phyloP scores from a whole-genome alignment of 2,888 invertebrate species.

The Polietes domitor region DNA sequence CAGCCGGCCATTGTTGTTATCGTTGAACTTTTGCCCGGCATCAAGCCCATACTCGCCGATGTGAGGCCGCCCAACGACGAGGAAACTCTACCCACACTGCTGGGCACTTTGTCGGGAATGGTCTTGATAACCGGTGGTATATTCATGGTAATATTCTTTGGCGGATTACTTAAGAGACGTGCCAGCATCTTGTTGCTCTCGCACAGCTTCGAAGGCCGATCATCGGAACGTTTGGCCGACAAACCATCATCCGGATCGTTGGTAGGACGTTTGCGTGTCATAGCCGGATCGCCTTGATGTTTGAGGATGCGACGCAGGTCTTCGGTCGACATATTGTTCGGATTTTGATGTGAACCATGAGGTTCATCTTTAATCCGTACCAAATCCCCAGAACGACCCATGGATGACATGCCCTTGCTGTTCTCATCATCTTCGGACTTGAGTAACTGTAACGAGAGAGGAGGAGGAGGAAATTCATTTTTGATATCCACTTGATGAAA shows the following conservation, averaged over 20 bases:
- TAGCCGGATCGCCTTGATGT: slow-evolving; percentile 80
- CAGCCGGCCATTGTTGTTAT: slow-evolving; percentile 69
- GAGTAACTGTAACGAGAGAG: slow-evolving; percentile 84
- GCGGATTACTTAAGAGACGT: slow-evolving; percentile 89
- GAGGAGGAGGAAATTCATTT: not conserved
- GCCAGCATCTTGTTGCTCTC: slow-evolving; percentile 93
- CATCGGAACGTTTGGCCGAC: slow-evolving; percentile 78
- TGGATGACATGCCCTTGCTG: slow-evolving; percentile 81
- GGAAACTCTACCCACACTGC: slow-evolving; percentile 75
- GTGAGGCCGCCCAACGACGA: slow-evolving; percentile 81
- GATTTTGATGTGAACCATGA: slow-evolving; percentile 72
- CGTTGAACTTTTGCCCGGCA: slow-evolving; percentile 76
- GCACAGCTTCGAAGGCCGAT: slow-evolving; percentile 86
- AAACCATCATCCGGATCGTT: slow-evolving; percentile 84
- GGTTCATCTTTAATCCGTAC: slow-evolving; percentile 82
- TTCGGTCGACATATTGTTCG: slow-evolving; percentile 78
- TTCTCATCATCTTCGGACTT: slow-evolving; percentile 89
- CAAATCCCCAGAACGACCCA: slow-evolving; percentile 81
- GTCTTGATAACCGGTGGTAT: slow-evolving; percentile 79
- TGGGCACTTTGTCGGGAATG: slow-evolving; percentile 80
- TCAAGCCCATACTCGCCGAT: slow-evolving; percentile 73
- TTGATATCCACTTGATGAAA: not conserved
- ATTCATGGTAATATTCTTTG: slow-evolving; percentile 83
- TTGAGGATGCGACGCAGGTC: slow-evolving; percentile 80
- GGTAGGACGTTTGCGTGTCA: slow-evolving; percentile 83